Evolutionary conservation across 2,888 invertebrate genomes (phyloP).

Genomic region (Limnephilus auricula): DNA sequence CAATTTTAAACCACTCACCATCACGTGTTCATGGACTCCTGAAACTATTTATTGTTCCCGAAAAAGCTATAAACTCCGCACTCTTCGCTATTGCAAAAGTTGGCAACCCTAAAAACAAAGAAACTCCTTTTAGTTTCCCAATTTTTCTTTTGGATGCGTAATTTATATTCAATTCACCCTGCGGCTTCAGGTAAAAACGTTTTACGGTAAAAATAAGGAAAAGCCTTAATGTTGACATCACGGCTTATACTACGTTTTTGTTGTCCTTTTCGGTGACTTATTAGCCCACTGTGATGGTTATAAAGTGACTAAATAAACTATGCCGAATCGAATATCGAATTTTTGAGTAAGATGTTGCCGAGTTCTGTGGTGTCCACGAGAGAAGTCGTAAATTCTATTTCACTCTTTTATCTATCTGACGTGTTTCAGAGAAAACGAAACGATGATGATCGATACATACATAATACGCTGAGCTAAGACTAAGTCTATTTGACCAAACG

Average conservation of each 20-base stretch:
- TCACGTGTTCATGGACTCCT: not conserved
- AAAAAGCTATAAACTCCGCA: not conserved
- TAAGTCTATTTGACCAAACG: no score
- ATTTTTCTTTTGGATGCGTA: slow-evolving; percentile 45
- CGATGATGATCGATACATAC: no score
- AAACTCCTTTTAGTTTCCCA: slow-evolving; percentile 12
- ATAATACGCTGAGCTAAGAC: no score
- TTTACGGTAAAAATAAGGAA: not conserved
- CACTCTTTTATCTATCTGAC: no score
- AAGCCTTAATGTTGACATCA: slow-evolving; percentile 11
- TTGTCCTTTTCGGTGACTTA: not conserved
- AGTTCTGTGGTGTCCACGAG: no score
- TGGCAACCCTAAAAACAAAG: slow-evolving; percentile 17
- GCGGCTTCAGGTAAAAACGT: not conserved
- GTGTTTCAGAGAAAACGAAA: no score
- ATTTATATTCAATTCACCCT: slow-evolving; percentile 42
- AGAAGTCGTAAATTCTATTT: no score
- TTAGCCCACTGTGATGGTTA: no score
- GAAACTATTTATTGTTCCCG: not conserved
- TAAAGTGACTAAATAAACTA: no score
- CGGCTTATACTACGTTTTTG: not conserved
- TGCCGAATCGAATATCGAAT: no score
- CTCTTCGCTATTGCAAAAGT: slow-evolving; percentile 6
- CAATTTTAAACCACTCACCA: not conserved
- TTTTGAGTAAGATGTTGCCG: no score